Evolutionary conservation across 2,797 vertebrate species (phyloP).

Genomic region (Lagocephalus sceleratus): DNA sequence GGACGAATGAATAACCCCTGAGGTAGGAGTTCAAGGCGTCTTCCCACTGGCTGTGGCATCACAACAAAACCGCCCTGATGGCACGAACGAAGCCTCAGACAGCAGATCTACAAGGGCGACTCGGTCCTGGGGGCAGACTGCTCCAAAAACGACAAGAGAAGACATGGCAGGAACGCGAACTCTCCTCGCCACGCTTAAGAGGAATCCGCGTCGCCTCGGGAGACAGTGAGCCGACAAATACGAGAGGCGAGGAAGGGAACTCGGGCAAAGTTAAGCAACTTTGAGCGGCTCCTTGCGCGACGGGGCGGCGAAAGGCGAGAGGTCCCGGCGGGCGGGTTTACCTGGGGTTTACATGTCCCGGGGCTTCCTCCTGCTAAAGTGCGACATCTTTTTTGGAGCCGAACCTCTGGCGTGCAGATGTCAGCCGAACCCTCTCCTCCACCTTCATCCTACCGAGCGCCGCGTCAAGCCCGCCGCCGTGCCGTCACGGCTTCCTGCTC

Average conservation of each 20-base stretch:
- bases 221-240: neutral
- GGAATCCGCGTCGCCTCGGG: neutral
- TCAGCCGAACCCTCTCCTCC: conserved; percentile 66
- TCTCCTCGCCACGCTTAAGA: too few relatives aligned
- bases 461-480: neutral
- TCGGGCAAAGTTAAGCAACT: conserved; percentile 6
- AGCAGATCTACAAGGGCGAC: too few relatives aligned
- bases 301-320: too few relatives aligned
- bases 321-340: conserved; percentile 26
- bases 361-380: conserved; percentile 16
- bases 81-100: too few relatives aligned
- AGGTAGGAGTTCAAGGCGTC: too few relatives aligned
- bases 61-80: too few relatives aligned
- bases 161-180: too few relatives aligned
- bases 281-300: neutral
- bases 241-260: neutral
- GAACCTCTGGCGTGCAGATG: conserved; percentile 68
- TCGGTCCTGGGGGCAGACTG: too few relatives aligned
- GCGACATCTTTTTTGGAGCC: conserved; percentile 22
- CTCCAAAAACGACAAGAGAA: too few relatives aligned
- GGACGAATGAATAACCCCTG: too few relatives aligned
- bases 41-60: too few relatives aligned
- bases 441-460: conserved; percentile 23
- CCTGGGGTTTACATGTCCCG: conserved; percentile 62
- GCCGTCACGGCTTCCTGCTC: conserved; percentile 1